phyloP scores from a whole-genome alignment of 2,888 invertebrate species.

The Melanargia galathea region DNA sequence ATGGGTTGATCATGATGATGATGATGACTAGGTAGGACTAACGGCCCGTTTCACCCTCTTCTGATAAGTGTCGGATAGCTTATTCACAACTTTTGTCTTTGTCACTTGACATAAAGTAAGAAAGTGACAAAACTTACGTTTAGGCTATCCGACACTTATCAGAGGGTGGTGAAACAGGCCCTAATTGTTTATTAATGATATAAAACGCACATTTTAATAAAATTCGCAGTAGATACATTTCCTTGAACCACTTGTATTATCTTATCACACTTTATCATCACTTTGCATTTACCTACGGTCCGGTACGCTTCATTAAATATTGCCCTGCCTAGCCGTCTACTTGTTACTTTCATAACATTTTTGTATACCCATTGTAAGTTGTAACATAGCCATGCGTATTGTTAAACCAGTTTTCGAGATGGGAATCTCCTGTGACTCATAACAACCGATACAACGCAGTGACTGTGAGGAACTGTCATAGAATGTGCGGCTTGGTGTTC shows the following conservation, averaged over 20 bases:
- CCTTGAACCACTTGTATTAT: slow-evolving; percentile 66
- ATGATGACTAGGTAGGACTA: too few species aligned
- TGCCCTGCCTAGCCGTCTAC: slow-evolving; percentile 20
- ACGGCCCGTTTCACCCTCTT: too few species aligned
- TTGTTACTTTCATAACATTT: slow-evolving; percentile 6
- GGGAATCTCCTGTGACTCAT: slow-evolving; percentile 33
- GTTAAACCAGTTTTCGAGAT: slow-evolving; percentile 27
- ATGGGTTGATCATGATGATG: too few species aligned
- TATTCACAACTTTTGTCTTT: too few species aligned
- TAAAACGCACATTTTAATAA: background rate
- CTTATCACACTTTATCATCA: slow-evolving; percentile 55
- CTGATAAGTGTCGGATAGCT: too few species aligned
- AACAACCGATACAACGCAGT: background rate
- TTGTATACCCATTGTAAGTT: background rate
- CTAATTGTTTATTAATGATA: too few species aligned
- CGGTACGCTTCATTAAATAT: slow-evolving; percentile 33
- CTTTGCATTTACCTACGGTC: slow-evolving; percentile 34
- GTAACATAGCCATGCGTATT: background rate
- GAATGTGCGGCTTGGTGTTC: slow-evolving; percentile 10
- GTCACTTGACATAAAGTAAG: too few species aligned
- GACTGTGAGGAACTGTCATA: slow-evolving; percentile 17
- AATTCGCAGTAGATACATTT: slow-evolving; percentile 45
- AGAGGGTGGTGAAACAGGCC: too few species aligned
- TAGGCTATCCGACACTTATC: too few species aligned
- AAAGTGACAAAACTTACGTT: too few species aligned